These are phyloP conservation scores for Apodemia zela DNA, from an alignment of 2,888 invertebrate genomes.

Conservation along the genomic window DNA sequence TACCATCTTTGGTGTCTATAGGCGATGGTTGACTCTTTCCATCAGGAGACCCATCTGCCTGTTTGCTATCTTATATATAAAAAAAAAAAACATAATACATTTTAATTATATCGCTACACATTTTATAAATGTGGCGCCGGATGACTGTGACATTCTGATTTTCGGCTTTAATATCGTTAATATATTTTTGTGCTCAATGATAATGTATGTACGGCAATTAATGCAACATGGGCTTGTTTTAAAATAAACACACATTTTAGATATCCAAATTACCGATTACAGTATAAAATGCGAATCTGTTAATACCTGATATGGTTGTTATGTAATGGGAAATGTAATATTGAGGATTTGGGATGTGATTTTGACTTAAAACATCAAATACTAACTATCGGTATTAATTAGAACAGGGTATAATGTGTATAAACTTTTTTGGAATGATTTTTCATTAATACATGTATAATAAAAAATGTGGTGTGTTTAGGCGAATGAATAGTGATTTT, in stretches of 20 bases:
- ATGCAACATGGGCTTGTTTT: constrained; percentile 7
- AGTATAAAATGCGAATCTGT: constrained; percentile 9
- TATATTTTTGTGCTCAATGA: constrained; percentile 15
- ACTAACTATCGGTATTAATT: background rate
- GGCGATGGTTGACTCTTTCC: no score
- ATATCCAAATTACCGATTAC: constrained; percentile 9
- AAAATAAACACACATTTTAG: constrained; percentile 13
- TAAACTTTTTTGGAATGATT: no score
- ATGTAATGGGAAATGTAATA: background rate
- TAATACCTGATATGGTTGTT: constrained; percentile 9
- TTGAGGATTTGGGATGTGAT: background rate
- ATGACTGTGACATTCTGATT: constrained; percentile 8
- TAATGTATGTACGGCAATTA: constrained; percentile 8
- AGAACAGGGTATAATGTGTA: no score
- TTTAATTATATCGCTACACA: background rate
- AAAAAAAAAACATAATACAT: no score
- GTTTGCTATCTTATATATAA: no score
- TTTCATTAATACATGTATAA: no score
- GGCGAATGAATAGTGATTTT: no score
- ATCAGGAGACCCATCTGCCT: no score
- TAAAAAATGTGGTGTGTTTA: no score
- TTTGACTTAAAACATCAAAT: background rate
- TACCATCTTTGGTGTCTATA: no score
- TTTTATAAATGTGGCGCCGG: constrained; percentile 7
- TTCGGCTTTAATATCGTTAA: constrained; percentile 9